Percentiles rank a stretch among this genome's conserved stretches.
These are phyloP conservation scores for Rhopilema esculentum DNA, from an alignment of 30 jellyfish, hydroid and myxozoan species.

Conservation along the genomic window DNA sequence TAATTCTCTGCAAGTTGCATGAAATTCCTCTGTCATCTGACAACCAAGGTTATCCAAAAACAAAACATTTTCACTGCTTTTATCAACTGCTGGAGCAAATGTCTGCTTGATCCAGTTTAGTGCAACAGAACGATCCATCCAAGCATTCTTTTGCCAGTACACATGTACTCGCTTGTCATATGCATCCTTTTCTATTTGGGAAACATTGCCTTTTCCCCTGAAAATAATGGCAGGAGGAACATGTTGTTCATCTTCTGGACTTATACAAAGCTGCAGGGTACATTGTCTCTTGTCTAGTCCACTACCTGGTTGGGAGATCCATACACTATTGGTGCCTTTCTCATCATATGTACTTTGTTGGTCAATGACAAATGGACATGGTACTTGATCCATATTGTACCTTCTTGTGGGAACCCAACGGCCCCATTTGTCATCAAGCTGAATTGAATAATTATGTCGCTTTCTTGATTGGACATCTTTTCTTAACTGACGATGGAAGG, in stretches of 20 bases:
- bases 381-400: constrained; percentile 29
- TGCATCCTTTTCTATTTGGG: too few relatives aligned
- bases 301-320: too few relatives aligned
- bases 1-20: neutral
- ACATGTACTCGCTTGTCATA: constrained; percentile 30
- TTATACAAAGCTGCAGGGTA: too few relatives aligned
- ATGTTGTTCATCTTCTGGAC: too few relatives aligned
- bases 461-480: constrained; percentile 21
- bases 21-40: constrained; percentile 6
- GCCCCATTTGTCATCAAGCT: constrained; percentile 35
- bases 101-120: neutral
- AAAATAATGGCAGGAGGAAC: too few relatives aligned
- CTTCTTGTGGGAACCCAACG: constrained; percentile 31
- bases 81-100: constrained; percentile 20
- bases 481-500: constrained; percentile 44
- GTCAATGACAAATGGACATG: constrained; percentile 18
- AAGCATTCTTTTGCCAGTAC: constrained; percentile 6
- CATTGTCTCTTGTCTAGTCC: too few relatives aligned
- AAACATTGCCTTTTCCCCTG: too few relatives aligned
- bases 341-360: too few relatives aligned
- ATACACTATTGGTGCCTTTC: too few relatives aligned
- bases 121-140: constrained; percentile 24
- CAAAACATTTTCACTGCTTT: constrained; percentile 7
- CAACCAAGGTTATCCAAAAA: constrained; percentile 22
- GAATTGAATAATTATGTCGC: constrained; percentile 1